A percentile compares a stretch with the other conserved stretches of the same genome.
These are phyloP conservation scores for Ichneumoninae sp. DNA, from an alignment of 2,888 invertebrate genomes.

Conservation along the genomic window DNA sequence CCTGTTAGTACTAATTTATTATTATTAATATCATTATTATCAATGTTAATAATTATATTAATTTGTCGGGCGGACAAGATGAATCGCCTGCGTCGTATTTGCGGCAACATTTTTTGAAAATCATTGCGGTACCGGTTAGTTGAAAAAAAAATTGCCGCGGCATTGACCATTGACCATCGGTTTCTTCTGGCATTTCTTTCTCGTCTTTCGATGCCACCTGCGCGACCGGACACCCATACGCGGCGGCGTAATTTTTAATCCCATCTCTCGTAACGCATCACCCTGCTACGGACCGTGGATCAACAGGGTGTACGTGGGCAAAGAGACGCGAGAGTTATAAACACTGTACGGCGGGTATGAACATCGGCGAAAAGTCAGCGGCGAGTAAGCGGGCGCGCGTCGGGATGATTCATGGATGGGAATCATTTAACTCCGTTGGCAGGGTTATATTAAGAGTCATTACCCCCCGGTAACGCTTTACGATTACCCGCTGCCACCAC, in stretches of 20 bases:
- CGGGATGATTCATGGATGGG: slow-evolving; percentile 67
- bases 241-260: slow-evolving; percentile 2
- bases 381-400: slow-evolving; percentile 51
- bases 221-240: neutral
- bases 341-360: slow-evolving; percentile 5
- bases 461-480: slow-evolving; percentile 67
- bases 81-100: neutral
- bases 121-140: neutral
- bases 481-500: slow-evolving; percentile 65
- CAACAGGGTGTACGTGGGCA: slow-evolving; percentile 14
- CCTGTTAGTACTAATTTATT: neutral
- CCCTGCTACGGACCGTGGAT: neutral
- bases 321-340: slow-evolving; percentile 10
- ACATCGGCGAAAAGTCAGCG: slow-evolving; percentile 56
- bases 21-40: neutral
- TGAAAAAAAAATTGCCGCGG: neutral
- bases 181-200: neutral
- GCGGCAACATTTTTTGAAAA: neutral
- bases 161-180: neutral
- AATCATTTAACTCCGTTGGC: slow-evolving; percentile 70
- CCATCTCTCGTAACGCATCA: neutral
- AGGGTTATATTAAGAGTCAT: slow-evolving; percentile 70
- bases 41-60: neutral
- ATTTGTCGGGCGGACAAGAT: neutral
- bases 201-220: slow-evolving; percentile 15